Evolutionary conservation across 2,113 vertebrate genomes (phyloP).

Genomic region (Tupaia chinensis): DNA sequence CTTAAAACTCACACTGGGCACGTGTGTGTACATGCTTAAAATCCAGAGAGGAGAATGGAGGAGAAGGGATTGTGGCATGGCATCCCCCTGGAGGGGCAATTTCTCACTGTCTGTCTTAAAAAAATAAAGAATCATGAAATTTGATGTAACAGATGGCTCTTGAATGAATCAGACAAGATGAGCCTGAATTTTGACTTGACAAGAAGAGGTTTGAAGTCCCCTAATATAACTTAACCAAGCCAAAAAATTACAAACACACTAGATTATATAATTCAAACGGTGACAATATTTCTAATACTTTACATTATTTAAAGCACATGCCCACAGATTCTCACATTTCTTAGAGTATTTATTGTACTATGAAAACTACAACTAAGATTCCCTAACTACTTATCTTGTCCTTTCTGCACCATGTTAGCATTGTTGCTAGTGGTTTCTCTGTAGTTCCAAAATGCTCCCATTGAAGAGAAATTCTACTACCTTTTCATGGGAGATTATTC

Average conservation of each 20-base stretch:
- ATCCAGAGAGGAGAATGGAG: too few relatives aligned
- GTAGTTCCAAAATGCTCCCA: constrained; percentile 24
- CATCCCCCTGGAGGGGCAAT: too few relatives aligned
- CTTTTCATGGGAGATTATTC: constrained; percentile 15
- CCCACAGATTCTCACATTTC: not conserved
- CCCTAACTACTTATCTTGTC: not conserved
- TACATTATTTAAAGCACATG: not conserved
- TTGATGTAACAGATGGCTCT: not conserved
- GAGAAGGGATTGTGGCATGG: too few relatives aligned
- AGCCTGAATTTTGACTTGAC: constrained; percentile 43
- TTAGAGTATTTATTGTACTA: constrained; percentile 59
- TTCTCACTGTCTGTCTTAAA: too few relatives aligned
- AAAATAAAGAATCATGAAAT: constrained; percentile 57
- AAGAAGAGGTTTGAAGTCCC: constrained; percentile 3
- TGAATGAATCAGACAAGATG: constrained; percentile 5
- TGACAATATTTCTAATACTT: constrained; percentile 18
- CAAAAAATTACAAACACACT: constrained; percentile 32
- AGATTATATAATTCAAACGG: constrained; percentile 52
- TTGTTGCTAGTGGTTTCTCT: not conserved
- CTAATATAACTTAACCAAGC: constrained; percentile 44
- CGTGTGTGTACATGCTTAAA: too few relatives aligned
- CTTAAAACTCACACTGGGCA: too few relatives aligned
- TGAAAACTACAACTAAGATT: not conserved
- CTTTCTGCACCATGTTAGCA: not conserved
- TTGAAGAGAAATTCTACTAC: constrained; percentile 52